Percentiles rank a stretch among this genome's conserved stretches.
phyloP scores from a whole-genome alignment of 2,888 invertebrate genomes.

The Machimus rusticus region DNA sequence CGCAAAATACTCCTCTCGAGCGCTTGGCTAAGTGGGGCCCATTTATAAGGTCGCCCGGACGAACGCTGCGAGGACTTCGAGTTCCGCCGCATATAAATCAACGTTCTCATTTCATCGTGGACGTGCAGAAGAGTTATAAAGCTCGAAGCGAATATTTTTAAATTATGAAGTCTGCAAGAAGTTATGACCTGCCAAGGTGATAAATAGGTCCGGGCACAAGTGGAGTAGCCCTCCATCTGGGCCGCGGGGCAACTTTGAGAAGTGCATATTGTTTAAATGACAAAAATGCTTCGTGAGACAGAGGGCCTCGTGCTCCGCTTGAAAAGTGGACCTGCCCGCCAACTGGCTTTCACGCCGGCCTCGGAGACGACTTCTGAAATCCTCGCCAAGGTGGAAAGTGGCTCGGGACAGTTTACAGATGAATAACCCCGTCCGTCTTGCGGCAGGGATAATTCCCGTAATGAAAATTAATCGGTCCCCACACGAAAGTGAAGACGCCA shows the following conservation, averaged over 20 bases:
- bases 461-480: neutral
- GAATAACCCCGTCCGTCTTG: neutral
- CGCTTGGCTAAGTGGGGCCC: neutral
- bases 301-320: neutral
- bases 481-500: neutral
- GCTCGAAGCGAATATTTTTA: conserved; percentile 12
- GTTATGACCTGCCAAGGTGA: conserved; percentile 31
- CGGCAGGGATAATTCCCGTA: neutral
- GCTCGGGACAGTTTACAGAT: neutral
- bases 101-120: conserved; percentile 12
- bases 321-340: neutral
- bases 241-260: neutral
- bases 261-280: neutral
- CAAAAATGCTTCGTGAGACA: neutral
- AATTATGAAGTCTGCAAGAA: conserved; percentile 6
- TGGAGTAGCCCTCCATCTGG: neutral
- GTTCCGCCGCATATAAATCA: conserved; percentile 25
- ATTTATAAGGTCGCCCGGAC: conserved; percentile 15
- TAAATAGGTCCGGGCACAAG: neutral
- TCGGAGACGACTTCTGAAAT: neutral
- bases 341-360: neutral
- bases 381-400: neutral
- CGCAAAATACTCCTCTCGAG: neutral
- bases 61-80: neutral
- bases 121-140: conserved; percentile 20